A percentile compares a stretch with the other conserved stretches of the same genome.
phyloP scores from a whole-genome alignment of 2,113 vertebrate genomes.

The Micromys minutus region DNA sequence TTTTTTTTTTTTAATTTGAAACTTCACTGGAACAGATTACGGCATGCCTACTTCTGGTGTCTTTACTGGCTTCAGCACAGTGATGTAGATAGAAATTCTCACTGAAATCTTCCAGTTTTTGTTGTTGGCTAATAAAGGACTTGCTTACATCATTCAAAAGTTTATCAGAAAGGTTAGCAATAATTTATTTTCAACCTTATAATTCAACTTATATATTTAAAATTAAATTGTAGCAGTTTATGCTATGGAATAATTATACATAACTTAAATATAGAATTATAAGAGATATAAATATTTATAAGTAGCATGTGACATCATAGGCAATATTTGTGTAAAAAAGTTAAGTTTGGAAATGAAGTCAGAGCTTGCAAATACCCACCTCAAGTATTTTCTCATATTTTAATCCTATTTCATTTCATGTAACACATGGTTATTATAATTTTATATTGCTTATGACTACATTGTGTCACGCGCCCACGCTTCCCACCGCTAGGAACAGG shows the following conservation, averaged over 20 bases:
- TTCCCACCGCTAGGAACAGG: too few species aligned
- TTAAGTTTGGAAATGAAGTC: background rate
- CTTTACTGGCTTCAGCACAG: background rate
- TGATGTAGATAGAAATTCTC: background rate
- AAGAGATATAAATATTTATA: background rate
- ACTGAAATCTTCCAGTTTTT: slow-evolving; percentile 16
- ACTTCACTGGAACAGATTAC: background rate
- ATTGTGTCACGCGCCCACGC: too few species aligned
- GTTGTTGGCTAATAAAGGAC: background rate
- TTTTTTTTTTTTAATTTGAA: too few species aligned
- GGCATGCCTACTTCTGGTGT: background rate
- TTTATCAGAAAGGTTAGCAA: background rate
- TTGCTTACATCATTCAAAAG: background rate
- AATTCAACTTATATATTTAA: slow-evolving; percentile 12
- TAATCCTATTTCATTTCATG: background rate
- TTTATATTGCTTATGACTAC: slow-evolving; percentile 7
- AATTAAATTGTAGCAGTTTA: slow-evolving; percentile 22
- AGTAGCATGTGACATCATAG: background rate
- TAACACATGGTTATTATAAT: background rate
- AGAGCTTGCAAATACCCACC: background rate
- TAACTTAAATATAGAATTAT: slow-evolving; percentile 31
- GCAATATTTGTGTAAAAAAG: background rate
- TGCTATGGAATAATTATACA: background rate
- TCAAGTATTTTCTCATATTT: slow-evolving; percentile 38
- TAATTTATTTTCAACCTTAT: slow-evolving; percentile 41